Conservation (phyloP, 2,797 vertebrate species). For the Lycodopsis pacificus region DNA sequence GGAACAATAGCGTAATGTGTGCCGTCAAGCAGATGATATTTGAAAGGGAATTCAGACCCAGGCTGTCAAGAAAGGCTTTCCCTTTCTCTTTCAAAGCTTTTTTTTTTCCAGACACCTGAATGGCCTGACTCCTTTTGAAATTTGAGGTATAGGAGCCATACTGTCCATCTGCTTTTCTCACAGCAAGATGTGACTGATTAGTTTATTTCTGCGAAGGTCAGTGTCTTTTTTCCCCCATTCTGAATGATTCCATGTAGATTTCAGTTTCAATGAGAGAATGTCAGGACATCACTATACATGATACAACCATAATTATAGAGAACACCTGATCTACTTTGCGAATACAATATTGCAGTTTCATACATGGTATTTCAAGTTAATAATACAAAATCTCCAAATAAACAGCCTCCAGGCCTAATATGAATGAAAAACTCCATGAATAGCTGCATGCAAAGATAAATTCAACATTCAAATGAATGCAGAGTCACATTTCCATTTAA, state of each 20-base stretch:
- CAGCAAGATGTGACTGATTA: conserved; percentile 12
- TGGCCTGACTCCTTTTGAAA: conserved; percentile 46
- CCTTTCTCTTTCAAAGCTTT: conserved; percentile 44
- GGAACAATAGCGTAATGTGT: conserved; percentile 68
- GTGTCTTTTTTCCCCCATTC: not conserved
- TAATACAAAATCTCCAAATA: not conserved
- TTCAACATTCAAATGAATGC: conserved; percentile 5
- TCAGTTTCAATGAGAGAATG: conserved; percentile 5
- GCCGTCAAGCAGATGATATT: conserved; percentile 61
- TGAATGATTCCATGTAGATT: not conserved
- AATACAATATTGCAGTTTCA: not conserved
- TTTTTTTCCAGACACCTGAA: conserved; percentile 40
- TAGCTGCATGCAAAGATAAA: not conserved
- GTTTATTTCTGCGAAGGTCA: not conserved
- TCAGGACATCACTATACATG: not conserved
- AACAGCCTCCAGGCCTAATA: not conserved
- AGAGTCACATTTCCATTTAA: conserved; percentile 26
- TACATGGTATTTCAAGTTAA: not conserved
- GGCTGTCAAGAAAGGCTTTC: conserved; percentile 54
- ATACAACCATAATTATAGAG: not conserved
- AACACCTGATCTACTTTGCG: not conserved
- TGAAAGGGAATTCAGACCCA: conserved; percentile 69
- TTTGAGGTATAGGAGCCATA: conserved; percentile 19
- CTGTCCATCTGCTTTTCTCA: conserved; percentile 25
- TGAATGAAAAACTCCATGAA: not conserved